Conservation (phyloP, 2,113 vertebrate species). For the Orycteropus afer region DNA sequence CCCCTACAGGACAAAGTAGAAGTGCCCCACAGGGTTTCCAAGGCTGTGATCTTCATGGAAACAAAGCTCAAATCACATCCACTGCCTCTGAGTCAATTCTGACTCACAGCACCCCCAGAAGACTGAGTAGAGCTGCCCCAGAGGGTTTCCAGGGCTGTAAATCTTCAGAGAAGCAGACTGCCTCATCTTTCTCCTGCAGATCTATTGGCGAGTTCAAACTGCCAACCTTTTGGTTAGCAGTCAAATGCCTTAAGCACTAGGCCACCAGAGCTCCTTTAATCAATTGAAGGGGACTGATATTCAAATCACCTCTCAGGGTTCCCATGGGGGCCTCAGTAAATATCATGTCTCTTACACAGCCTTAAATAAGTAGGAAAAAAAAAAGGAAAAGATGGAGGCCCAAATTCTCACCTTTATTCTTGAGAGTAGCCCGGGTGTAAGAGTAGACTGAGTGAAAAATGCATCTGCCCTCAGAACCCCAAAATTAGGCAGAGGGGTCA, state of each 20-base stretch:
- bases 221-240: too few relatives aligned
- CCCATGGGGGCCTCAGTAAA: background rate
- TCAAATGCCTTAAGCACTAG: too few relatives aligned
- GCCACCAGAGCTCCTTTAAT: too few relatives aligned
- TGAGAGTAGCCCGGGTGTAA: background rate
- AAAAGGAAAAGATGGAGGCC: background rate
- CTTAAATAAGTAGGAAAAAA: background rate
- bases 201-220: too few relatives aligned
- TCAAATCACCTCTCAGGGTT: background rate
- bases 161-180: too few relatives aligned
- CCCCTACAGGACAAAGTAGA: background rate
- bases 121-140: too few relatives aligned
- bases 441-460: background rate
- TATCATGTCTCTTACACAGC: background rate
- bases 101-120: too few relatives aligned
- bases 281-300: background rate
- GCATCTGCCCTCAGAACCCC: background rate
- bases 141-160: too few relatives aligned
- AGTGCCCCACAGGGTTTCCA: background rate
- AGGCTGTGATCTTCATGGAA: background rate
- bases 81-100: too few relatives aligned
- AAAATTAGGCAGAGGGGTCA: background rate
- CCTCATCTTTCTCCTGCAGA: too few relatives aligned
- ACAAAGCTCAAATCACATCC: too few relatives aligned
- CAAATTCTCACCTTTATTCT: background rate